Conservation (phyloP, 2,113 vertebrate genomes). For the Trachemys scripta region DNA sequence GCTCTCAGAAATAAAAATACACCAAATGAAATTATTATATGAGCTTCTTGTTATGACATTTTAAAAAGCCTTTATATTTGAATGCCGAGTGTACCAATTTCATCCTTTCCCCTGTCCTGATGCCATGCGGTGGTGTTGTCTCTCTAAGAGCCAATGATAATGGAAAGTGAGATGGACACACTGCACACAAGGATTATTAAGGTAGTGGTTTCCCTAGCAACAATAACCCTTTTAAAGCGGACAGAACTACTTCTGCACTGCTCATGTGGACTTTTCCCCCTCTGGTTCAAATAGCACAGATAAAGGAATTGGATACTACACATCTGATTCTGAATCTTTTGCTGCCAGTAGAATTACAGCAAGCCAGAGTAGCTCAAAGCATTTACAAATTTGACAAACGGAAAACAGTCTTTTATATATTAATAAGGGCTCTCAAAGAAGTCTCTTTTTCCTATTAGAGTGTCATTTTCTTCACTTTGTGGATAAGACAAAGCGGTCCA, state of each 20-base stretch:
- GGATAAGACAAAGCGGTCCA: background rate
- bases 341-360: background rate
- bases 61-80: conserved; percentile 10
- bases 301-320: conserved; percentile 24
- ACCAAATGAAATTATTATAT: background rate
- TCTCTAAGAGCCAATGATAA: conserved; percentile 9
- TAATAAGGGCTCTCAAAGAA: background rate
- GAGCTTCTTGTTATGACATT: conserved; percentile 14
- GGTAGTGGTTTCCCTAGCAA: conserved; percentile 58
- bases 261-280: background rate
- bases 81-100: background rate
- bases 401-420: background rate
- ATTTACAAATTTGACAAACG: background rate
- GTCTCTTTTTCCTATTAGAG: background rate
- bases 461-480: background rate
- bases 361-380: conserved; percentile 5
- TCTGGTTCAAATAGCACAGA: conserved; percentile 31
- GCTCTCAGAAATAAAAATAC: conserved; percentile 1
- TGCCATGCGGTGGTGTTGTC: conserved; percentile 23
- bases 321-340: conserved; percentile 49
- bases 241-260: conserved; percentile 36
- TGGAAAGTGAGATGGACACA: conserved; percentile 29
- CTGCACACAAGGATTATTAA: conserved; percentile 25
- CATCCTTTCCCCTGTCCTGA: background rate
- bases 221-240: conserved; percentile 7